Conservation (phyloP, 2,797 vertebrate species). For the Phrynocephalus guinanensis region DNA sequence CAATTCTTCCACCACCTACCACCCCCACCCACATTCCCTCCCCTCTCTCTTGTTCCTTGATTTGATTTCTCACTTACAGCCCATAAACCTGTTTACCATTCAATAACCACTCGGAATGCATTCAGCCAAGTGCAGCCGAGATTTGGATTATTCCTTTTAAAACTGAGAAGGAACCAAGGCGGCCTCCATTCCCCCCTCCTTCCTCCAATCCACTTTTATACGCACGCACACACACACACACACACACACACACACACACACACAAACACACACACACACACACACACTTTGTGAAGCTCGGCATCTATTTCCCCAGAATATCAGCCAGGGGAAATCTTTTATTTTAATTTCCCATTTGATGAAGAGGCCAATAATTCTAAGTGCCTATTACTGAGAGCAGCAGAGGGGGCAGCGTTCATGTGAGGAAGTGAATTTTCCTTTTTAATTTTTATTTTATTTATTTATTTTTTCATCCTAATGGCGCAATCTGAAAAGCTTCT, state of each 20-base stretch:
- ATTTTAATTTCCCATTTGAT: not conserved
- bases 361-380: not conserved
- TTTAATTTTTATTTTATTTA: no score
- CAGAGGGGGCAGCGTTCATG: not conserved
- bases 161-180: not conserved
- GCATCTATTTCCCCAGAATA: not conserved
- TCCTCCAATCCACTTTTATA: no score
- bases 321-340: not conserved
- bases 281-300: not conserved
- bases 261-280: no score
- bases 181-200: not conserved
- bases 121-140: constrained; percentile 19
- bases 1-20: not conserved
- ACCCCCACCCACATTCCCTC: not conserved
- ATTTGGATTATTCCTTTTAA: not conserved
- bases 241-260: no score
- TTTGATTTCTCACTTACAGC: constrained; percentile 67
- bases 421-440: not conserved
- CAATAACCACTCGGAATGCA: constrained; percentile 9
- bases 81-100: constrained; percentile 48
- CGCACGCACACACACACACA: no score
- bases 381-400: not conserved
- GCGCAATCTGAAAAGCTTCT: not conserved
- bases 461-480: not conserved
- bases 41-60: constrained; percentile 3